A percentile compares a stretch with the other conserved stretches of the same genome.
phyloP scores from a whole-genome alignment of 2,888 invertebrate genomes.

The Tetragnatha montana region DNA sequence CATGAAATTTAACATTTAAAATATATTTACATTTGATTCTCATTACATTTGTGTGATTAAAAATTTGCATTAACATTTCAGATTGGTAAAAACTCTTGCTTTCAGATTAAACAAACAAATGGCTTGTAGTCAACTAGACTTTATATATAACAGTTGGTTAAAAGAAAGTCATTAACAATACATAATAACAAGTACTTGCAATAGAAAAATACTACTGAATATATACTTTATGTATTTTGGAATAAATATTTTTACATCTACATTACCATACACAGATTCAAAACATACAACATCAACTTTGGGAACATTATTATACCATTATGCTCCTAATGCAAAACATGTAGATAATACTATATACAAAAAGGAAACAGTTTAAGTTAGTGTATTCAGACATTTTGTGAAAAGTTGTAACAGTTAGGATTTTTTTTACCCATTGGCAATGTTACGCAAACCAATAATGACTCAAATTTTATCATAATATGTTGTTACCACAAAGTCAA shows the following conservation, averaged over 20 bases:
- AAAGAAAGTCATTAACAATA: slow-evolving; percentile 25
- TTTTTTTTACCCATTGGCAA: too few relatives aligned
- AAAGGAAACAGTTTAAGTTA: not conserved
- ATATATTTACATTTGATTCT: too few relatives aligned
- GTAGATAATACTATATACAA: slow-evolving; percentile 5
- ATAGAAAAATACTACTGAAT: slow-evolving; percentile 65
- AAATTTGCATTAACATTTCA: not conserved
- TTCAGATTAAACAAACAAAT: not conserved
- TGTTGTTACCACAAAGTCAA: too few relatives aligned
- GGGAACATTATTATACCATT: slow-evolving; percentile 26
- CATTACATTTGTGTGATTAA: not conserved
- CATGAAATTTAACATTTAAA: too few relatives aligned
- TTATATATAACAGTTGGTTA: not conserved
- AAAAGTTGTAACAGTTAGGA: too few relatives aligned
- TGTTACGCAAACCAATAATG: too few relatives aligned
- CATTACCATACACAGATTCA: slow-evolving; percentile 28
- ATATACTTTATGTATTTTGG: slow-evolving; percentile 31
- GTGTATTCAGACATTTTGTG: not conserved
- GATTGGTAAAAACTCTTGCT: not conserved
- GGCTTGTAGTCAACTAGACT: not conserved
- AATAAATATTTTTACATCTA: slow-evolving; percentile 65
- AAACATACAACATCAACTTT: slow-evolving; percentile 22
- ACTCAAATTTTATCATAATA: too few relatives aligned
- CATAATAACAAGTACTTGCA: slow-evolving; percentile 46
- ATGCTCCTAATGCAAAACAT: not conserved